Evolutionary conservation across 1,140 invertebrate genomes (phyloP).

Genomic region (Bicyclus anynana): DNA sequence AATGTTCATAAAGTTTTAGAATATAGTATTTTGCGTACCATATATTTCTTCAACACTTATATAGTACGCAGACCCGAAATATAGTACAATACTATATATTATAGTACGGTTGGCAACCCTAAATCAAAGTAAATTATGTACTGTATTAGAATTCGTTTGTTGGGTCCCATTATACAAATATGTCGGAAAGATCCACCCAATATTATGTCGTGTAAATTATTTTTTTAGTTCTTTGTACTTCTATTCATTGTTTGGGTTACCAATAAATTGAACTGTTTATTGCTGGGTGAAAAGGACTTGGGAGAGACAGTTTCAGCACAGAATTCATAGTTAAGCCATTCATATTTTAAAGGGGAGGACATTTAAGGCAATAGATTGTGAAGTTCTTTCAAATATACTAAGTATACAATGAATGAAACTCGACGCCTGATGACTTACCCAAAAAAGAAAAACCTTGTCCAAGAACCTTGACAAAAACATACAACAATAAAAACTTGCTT

Average conservation of each 20-base stretch:
- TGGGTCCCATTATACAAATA: slow-evolving; percentile 35
- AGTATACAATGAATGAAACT: no score
- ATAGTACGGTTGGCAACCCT: no score
- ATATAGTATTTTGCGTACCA: no score
- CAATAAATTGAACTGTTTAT: slow-evolving; percentile 23
- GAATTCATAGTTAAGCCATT: background rate
- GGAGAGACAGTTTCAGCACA: background rate
- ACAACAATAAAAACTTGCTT: no score
- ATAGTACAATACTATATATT: no score
- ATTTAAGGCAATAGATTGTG: background rate
- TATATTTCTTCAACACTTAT: no score
- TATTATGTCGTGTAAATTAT: slow-evolving; percentile 27
- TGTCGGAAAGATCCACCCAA: slow-evolving; percentile 30
- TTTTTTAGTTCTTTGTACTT: slow-evolving; percentile 8
- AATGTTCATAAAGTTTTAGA: no score
- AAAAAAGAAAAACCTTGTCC: no score
- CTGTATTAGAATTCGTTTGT: slow-evolving; percentile 33
- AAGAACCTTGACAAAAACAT: no score
- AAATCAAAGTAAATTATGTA: slow-evolving; percentile 49
- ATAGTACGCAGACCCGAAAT: no score
- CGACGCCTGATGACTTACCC: no score
- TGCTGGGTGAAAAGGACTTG: background rate
- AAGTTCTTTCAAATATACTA: no score
- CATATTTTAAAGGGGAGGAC: slow-evolving; percentile 1
- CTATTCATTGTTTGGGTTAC: slow-evolving; percentile 10